Evolutionary conservation across 2,797 vertebrate genomes (phyloP).

Genomic region (Smutsia temminckii): DNA sequence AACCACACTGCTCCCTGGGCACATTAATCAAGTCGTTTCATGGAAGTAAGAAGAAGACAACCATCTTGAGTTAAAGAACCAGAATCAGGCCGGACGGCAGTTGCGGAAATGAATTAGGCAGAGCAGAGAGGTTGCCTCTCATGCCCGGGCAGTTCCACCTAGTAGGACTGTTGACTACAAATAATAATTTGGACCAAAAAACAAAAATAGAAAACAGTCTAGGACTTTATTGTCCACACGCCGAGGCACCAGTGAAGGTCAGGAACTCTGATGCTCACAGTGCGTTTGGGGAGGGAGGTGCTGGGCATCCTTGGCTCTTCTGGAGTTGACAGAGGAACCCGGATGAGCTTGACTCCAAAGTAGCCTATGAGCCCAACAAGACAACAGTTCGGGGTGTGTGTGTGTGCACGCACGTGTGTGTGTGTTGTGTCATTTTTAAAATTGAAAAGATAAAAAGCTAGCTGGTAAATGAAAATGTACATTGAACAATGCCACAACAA

Average conservation of each 20-base stretch:
- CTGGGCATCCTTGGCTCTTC: conserved; percentile 60
- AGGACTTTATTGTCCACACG: conserved; percentile 54
- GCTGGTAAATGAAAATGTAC: conserved; percentile 13
- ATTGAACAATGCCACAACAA: background rate
- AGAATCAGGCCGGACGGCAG: background rate
- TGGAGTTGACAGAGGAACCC: conserved; percentile 55
- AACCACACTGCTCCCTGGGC: background rate
- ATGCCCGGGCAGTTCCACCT: background rate
- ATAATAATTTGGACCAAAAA: conserved; percentile 32
- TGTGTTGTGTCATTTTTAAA: background rate
- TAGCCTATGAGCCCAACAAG: background rate
- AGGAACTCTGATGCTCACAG: conserved; percentile 57
- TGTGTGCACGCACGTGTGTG: background rate
- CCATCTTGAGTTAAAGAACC: conserved; percentile 4
- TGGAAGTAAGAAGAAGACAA: background rate
- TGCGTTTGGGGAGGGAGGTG: conserved; percentile 60
- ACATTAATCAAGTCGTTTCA: background rate
- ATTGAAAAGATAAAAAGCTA: background rate
- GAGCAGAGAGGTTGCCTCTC: background rate
- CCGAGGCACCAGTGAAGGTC: conserved; percentile 53
- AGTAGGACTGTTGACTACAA: background rate
- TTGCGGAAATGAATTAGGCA: rapidly evolving
- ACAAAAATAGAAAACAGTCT: background rate
- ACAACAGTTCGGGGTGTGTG: background rate
- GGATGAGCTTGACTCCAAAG: background rate